Evolutionary conservation across 1,140 invertebrate genomes (phyloP).

Genomic region (Panagrolaimus sp.): DNA sequence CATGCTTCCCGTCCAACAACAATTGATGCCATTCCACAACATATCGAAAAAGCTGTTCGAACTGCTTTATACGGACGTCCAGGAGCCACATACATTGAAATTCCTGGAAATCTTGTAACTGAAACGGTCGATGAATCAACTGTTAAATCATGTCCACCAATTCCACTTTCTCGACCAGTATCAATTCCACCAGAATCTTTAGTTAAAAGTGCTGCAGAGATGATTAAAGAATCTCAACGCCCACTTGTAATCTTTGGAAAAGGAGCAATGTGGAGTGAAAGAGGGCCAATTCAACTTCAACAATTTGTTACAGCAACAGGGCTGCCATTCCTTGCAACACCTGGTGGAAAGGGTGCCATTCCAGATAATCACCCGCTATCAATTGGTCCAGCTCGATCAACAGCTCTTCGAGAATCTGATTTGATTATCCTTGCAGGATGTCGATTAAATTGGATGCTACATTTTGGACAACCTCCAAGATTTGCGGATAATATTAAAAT

Average conservation of each 20-base stretch:
- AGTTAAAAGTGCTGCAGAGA: constrained; percentile 68
- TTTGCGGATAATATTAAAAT: constrained; percentile 76
- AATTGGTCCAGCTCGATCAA: constrained; percentile 76
- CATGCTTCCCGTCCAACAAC: constrained; percentile 79
- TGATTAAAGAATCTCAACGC: constrained; percentile 69
- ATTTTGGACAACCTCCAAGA: constrained; percentile 83
- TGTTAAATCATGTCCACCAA: constrained; percentile 55
- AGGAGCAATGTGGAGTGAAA: constrained; percentile 62
- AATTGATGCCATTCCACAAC: constrained; percentile 73
- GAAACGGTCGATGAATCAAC: constrained; percentile 60
- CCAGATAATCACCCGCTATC: constrained; percentile 72
- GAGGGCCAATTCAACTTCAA: constrained; percentile 35
- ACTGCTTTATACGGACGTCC: constrained; percentile 78
- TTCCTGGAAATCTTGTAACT: constrained; percentile 74
- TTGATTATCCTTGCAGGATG: constrained; percentile 81
- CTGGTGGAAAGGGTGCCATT: constrained; percentile 92
- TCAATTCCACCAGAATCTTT: constrained; percentile 67
- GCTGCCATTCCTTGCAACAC: constrained; percentile 83
- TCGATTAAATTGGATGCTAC: constrained; percentile 90
- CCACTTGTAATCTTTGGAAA: constrained; percentile 88
- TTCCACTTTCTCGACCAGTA: constrained; percentile 65
- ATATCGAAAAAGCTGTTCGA: constrained; percentile 75
- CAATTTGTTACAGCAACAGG: constrained; percentile 68
- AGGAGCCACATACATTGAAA: constrained; percentile 77
- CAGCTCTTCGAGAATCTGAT: constrained; percentile 77